Percentiles rank a stretch among this genome's conserved stretches.
These are phyloP conservation scores for Seira musarum DNA, from an alignment of 2,888 invertebrate species.

Conservation along the genomic window DNA sequence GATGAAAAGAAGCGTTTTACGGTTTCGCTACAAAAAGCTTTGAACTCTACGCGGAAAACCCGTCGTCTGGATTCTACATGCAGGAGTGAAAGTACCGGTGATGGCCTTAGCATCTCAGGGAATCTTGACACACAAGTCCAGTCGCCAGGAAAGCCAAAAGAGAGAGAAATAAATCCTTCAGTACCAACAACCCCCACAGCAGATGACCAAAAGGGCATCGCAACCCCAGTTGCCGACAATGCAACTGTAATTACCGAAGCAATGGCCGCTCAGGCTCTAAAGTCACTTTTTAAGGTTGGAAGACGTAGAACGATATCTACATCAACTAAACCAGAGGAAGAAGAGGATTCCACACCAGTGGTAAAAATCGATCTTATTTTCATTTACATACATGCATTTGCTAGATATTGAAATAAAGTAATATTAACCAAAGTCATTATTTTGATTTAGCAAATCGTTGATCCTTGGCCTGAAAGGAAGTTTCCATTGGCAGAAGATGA, in stretches of 20 bases:
- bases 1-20: conserved; percentile 87
- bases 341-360: conserved; percentile 20
- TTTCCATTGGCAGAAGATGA: conserved; percentile 83
- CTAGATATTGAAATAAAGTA: neutral
- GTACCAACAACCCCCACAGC: neutral
- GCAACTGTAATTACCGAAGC: conserved; percentile 45
- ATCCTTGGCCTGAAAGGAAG: conserved; percentile 82
- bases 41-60: conserved; percentile 36
- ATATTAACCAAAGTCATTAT: neutral
- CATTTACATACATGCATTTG: neutral
- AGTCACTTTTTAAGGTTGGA: conserved; percentile 45
- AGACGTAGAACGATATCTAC: conserved; percentile 36
- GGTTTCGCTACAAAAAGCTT: conserved; percentile 54
- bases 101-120: neutral
- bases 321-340: conserved; percentile 23
- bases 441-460: conserved; percentile 75
- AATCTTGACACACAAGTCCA: neutral
- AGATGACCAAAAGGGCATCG: conserved; percentile 7
- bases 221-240: conserved; percentile 32
- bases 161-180: neutral
- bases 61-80: conserved; percentile 38
- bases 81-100: conserved; percentile 26
- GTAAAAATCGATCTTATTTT: conserved; percentile 9
- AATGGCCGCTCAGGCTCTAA: conserved; percentile 42
- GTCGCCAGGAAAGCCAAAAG: conserved; percentile 13